These are phyloP conservation scores for Chauna torquata DNA, from an alignment of 2,113 vertebrate species.

Conservation along the genomic window DNA sequence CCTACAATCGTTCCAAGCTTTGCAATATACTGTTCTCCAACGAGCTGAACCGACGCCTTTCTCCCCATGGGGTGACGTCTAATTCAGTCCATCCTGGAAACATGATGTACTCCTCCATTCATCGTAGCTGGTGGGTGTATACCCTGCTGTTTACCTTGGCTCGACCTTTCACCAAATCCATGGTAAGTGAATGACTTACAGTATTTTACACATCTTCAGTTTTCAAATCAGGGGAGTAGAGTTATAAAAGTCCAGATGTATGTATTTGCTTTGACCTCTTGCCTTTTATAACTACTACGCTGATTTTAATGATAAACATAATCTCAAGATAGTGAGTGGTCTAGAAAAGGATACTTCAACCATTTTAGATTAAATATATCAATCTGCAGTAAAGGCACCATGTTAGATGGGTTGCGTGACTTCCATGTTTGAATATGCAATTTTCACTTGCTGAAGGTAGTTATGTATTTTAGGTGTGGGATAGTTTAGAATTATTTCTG, in stretches of 20 bases:
- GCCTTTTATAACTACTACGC: not conserved
- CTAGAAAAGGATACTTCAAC: not conserved
- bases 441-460: not conserved
- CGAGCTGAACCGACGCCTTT: conserved; percentile 91
- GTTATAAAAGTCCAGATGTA: not conserved
- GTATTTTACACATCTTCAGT: not conserved
- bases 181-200: conserved; percentile 82
- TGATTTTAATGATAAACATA: not conserved
- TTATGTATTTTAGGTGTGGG: not conserved
- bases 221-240: not conserved
- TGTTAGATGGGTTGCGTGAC: not conserved
- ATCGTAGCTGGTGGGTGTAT: conserved; percentile 93
- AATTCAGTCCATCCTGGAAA: conserved; percentile 95
- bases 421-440: not conserved
- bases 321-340: not conserved
- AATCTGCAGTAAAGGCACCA: not conserved
- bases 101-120: conserved; percentile 92
- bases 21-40: conserved; percentile 94
- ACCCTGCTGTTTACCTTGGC: conserved; percentile 91
- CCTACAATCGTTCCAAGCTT: conserved; percentile 96
- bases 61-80: conserved; percentile 85
- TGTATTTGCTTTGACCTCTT: not conserved
- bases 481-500: not conserved
- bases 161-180: conserved; percentile 95
- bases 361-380: not conserved